Base-by-base conservation (phyloP, 2,888 invertebrate species). In the Drosophila sordidula region DNA sequence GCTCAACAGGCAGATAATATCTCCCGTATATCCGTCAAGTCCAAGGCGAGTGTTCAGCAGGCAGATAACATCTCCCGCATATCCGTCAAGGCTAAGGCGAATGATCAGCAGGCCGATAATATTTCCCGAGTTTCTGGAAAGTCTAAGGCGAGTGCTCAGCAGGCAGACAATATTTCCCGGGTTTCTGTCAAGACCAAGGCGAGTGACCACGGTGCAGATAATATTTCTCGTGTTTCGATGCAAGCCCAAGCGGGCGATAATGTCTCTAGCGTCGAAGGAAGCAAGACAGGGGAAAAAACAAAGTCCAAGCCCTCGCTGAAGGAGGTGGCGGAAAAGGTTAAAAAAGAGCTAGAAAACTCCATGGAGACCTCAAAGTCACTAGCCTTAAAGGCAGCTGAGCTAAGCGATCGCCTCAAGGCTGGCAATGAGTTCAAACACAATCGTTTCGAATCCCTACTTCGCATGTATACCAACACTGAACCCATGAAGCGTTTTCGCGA, bases 341-440 rank as follows among this genome's bases (percentile, higher is more conserved):
- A 55, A 14, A 57, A 45, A 18, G 59, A 69, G 11, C 14, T 52
- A 0, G 22, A 46, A 11, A 6, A 8, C 8, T 55, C 69, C 0
- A 49, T 64, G 51, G 26, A 49, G 14, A 46, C 57, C 0, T 25
- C 64, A 1, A 46, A 52, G 9, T n/a, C 57, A 0, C 6, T 72
- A 8, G 54, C 66, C 14, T 42, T 66, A 5, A 75, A 83, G 44
- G 78, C 66, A 0, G 65, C 69, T 0, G 50, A 54, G 2, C 3
- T 80, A 0, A 63, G 67, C 5, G 52, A 66, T n/a, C 83, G 83
- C 2, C 62, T 83, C 0, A 74, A 38, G 25, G 84, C 83, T 5
- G 87, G 87, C 44, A 79, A 77, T 34, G 81, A 70, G 22, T 46
- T 26, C 11, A 76, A 76, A 1, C 59, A 51, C 45, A 67, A 75